These are phyloP conservation scores for Caenorhabditis sp. DNA, from an alignment of 2,888 invertebrate genomes.

Conservation along the genomic window DNA sequence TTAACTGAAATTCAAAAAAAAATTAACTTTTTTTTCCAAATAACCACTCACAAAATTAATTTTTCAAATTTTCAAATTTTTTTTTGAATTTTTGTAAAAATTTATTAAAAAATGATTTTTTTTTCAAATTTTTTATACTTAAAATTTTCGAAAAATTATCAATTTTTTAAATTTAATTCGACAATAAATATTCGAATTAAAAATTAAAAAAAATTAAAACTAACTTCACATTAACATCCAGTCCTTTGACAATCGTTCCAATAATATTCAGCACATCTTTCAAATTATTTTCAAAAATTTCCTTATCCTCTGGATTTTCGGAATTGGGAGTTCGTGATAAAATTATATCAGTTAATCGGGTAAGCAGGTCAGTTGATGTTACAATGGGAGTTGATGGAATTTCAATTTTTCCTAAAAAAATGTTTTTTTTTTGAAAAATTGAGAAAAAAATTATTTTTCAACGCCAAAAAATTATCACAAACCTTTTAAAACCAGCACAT, in stretches of 20 bases:
- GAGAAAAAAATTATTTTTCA: too few relatives aligned
- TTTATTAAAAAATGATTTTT: neutral
- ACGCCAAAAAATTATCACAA: neutral
- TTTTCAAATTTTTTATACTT: neutral
- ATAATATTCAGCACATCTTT: slow-evolving; percentile 86
- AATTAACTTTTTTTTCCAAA: too few relatives aligned
- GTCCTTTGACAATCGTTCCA: slow-evolving; percentile 85
- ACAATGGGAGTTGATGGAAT: neutral
- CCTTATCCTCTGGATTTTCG: slow-evolving; percentile 2
- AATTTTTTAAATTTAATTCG: neutral
- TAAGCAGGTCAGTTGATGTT: slow-evolving; percentile 10
- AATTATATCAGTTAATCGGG: slow-evolving; percentile 17
- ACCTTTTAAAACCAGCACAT: slow-evolving; percentile 85
- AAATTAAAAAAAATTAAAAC: slow-evolving; percentile 11
- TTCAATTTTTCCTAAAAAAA: slow-evolving; percentile 40
- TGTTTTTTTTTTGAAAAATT: neutral
- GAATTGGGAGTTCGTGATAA: neutral
- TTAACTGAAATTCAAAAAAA: too few relatives aligned
- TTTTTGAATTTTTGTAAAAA: too few relatives aligned
- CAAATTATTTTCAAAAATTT: slow-evolving; percentile 86
- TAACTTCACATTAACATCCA: slow-evolving; percentile 86
- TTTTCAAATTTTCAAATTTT: too few relatives aligned
- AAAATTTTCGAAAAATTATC: too few relatives aligned
- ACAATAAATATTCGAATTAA: too few relatives aligned
- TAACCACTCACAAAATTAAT: too few relatives aligned